Conservation (phyloP, 2,888 invertebrate species). For the Hemaris fuciformis region DNA sequence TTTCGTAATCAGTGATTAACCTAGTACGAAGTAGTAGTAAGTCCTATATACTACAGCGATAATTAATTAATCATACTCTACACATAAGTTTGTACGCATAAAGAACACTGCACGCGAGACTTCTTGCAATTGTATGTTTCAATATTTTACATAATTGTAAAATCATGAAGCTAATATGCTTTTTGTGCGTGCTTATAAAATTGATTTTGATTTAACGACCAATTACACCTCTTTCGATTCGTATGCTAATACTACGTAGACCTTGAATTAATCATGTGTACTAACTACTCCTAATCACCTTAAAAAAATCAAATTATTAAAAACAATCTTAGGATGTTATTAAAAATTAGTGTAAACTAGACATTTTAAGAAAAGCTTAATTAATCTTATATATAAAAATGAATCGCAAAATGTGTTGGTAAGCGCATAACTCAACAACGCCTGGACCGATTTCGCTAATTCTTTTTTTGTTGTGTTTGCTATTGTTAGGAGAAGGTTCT, state of each 20-base stretch:
- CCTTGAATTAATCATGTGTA: not conserved
- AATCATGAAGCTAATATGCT: not conserved
- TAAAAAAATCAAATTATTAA: no score
- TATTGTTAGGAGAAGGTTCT: no score
- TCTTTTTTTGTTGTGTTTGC: no score
- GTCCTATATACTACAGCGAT: not conserved
- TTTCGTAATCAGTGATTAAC: not conserved
- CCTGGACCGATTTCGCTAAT: no score
- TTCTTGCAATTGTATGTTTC: not conserved
- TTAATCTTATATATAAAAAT: no score
- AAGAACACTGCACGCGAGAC: not conserved
- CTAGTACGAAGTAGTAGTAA: no score
- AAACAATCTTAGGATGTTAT: not conserved
- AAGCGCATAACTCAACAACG: no score
- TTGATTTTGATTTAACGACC: not conserved
- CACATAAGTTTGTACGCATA: not conserved
- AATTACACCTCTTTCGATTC: not conserved
- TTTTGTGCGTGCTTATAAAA: not conserved
- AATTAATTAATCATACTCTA: not conserved
- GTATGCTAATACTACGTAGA: not conserved
- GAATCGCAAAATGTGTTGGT: no score
- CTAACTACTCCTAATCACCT: not conserved
- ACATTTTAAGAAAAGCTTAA: no score
- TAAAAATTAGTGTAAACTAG: not conserved
- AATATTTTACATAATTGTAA: conserved; percentile 6